Evolutionary conservation across 1,140 invertebrate species (phyloP).

Genomic region (Rhopalosiphum padi): DNA sequence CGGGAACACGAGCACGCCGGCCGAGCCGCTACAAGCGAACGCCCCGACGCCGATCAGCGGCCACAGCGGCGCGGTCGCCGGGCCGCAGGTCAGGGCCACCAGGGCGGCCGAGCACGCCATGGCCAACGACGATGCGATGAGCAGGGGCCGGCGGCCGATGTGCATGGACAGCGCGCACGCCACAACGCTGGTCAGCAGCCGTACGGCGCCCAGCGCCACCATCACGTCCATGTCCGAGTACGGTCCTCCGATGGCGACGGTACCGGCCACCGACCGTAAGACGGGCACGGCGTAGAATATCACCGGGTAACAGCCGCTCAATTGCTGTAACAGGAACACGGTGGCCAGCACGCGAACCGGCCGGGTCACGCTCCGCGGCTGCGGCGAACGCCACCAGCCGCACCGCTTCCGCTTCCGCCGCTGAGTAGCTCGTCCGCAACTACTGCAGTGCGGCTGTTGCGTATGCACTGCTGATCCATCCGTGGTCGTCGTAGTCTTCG

Average conservation of each 20-base stretch:
- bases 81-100: not conserved
- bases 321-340: constrained; percentile 69
- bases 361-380: constrained; percentile 63
- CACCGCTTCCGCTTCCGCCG: constrained; percentile 61
- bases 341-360: constrained; percentile 66
- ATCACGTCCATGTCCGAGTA: constrained; percentile 65
- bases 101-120: constrained; percentile 63
- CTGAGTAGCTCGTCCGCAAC: no score
- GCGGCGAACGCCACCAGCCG: constrained; percentile 53
- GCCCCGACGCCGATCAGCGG: constrained; percentile 65
- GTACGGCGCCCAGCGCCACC: constrained; percentile 66
- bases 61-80: constrained; percentile 53
- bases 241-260: constrained; percentile 63
- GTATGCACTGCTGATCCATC: not conserved
- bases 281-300: constrained; percentile 74
- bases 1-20: constrained; percentile 70
- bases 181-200: constrained; percentile 67
- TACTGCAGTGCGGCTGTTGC: not conserved
- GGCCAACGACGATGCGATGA: constrained; percentile 67
- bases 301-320: constrained; percentile 70
- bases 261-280: constrained; percentile 65
- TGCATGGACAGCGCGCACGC: constrained; percentile 66
- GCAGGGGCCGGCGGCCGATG: constrained; percentile 66
- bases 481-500: not conserved
- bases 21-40: constrained; percentile 67